phyloP scores from a whole-genome alignment of 2,888 invertebrate genomes.

The Tridacna gigas region DNA sequence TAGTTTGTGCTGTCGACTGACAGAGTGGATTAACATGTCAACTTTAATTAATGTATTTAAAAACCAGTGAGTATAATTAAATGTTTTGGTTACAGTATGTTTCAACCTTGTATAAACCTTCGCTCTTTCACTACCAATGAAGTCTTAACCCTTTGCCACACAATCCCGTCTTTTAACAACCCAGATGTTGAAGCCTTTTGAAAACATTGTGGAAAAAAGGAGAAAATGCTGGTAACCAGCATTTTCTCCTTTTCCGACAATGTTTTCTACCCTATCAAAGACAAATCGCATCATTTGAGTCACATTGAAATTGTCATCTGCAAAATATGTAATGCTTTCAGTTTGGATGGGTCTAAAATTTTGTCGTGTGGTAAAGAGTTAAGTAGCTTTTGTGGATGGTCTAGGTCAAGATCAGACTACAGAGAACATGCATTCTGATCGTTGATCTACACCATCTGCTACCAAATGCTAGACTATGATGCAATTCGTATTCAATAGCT shows the following conservation, averaged over 20 bases:
- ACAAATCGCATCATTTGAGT: background rate
- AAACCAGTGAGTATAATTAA: slow-evolving; percentile 10
- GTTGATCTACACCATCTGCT: too few species aligned
- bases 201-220: slow-evolving; percentile 7
- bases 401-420: too few species aligned
- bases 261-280: background rate
- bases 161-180: background rate
- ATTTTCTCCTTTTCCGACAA: background rate
- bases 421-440: too few species aligned
- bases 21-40: slow-evolving; percentile 3
- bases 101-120: too few species aligned
- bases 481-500: too few species aligned
- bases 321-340: background rate
- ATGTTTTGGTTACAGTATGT: background rate
- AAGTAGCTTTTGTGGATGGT: too few species aligned
- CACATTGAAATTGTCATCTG: too few species aligned
- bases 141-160: slow-evolving; percentile 5
- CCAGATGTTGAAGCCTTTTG: background rate
- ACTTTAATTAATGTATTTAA: slow-evolving; percentile 5
- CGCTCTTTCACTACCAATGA: too few species aligned
- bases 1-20: background rate
- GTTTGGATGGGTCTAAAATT: background rate
- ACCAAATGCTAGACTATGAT: too few species aligned
- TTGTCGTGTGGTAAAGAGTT: background rate
- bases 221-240: slow-evolving; percentile 5